Percentiles rank a stretch among this genome's conserved stretches.
Conservation (phyloP, 2,797 vertebrate genomes). For the Podarcis lilfordi region DNA sequence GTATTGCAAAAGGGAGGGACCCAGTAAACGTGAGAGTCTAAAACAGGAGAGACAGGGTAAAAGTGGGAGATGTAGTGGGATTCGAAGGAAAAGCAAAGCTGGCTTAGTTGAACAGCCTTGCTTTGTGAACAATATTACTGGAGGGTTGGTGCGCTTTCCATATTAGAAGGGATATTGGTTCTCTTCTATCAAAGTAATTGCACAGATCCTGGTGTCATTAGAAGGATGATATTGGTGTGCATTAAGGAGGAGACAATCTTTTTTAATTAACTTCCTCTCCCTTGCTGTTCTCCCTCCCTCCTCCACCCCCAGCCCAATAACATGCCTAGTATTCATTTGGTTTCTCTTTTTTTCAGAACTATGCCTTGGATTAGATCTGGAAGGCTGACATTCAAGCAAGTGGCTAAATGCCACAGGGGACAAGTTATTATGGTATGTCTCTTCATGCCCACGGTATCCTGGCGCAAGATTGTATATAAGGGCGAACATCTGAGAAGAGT, state of each 20-base stretch:
- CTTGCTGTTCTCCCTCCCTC: slow-evolving; percentile 42
- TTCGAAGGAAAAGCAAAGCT: neutral
- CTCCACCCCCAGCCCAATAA: neutral
- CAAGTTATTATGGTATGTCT: neutral
- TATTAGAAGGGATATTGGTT: rapidly evolving
- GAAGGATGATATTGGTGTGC: slow-evolving; percentile 24
- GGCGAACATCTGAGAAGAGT: neutral
- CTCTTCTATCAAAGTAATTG: slow-evolving; percentile 7
- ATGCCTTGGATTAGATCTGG: slow-evolving; percentile 52
- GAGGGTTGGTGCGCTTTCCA: neutral
- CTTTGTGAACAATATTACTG: neutral
- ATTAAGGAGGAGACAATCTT: slow-evolving; percentile 38
- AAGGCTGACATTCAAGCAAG: slow-evolving; percentile 31
- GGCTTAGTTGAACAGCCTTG: rapidly evolving
- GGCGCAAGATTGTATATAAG: too few species aligned
- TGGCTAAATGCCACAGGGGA: slow-evolving; percentile 7
- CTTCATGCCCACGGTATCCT: neutral
- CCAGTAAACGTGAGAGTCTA: too few species aligned
- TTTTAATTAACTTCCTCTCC: slow-evolving; percentile 71
- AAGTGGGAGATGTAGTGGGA: neutral
- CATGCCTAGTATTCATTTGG: neutral
- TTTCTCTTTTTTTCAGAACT: slow-evolving; percentile 39
- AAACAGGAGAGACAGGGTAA: neutral
- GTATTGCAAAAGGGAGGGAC: neutral
- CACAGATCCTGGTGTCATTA: slow-evolving; percentile 26